Percentiles rank a stretch among this genome's conserved stretches.
Conservation (phyloP, 1,140 invertebrate genomes). For the Atta cephalotes region DNA sequence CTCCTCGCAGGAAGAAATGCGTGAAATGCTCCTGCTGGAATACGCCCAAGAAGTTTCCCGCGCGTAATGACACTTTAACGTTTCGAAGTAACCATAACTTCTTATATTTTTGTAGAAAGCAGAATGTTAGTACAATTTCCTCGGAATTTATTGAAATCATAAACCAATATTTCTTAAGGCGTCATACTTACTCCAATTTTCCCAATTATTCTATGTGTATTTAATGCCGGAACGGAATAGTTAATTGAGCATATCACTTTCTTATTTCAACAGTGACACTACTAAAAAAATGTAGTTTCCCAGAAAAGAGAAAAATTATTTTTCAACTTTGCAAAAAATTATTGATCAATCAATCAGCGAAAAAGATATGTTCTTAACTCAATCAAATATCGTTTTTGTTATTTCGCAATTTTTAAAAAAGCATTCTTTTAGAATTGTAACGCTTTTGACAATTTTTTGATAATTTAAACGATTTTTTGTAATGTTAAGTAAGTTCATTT, state of each 20-base stretch:
- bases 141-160: constrained; percentile 25
- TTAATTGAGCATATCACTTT: background rate
- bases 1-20: background rate
- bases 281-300: too few relatives aligned
- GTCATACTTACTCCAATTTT: background rate
- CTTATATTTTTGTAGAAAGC: background rate
- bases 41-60: constrained; percentile 16
- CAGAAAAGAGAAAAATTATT: too few relatives aligned
- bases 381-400: too few relatives aligned
- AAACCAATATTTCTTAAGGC: background rate
- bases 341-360: too few relatives aligned
- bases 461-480: too few relatives aligned
- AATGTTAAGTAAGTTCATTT: too few relatives aligned
- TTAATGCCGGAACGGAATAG: background rate
- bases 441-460: too few relatives aligned
- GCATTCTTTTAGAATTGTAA: too few relatives aligned
- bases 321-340: too few relatives aligned
- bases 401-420: too few relatives aligned
- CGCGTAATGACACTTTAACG: constrained; percentile 38
- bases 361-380: too few relatives aligned
- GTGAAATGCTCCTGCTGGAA: constrained; percentile 10
- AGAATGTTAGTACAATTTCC: background rate
- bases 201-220: background rate
- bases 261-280: too few relatives aligned
- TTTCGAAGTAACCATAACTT: constrained; percentile 18